These are phyloP conservation scores for Calyptomena viridis DNA, from an alignment of 2,113 vertebrate species.

Conservation along the genomic window DNA sequence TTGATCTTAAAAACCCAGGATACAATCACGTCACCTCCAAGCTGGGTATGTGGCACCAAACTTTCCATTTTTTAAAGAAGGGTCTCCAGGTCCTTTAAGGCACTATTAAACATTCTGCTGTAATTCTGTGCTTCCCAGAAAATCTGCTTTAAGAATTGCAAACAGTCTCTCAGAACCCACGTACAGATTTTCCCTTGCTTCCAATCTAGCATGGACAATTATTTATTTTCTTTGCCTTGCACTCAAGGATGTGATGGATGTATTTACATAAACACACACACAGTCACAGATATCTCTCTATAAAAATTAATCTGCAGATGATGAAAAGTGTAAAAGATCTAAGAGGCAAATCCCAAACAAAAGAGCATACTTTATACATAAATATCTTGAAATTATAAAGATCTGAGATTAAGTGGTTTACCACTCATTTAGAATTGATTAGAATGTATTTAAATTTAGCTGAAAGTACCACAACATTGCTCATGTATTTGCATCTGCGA, in stretches of 20 bases:
- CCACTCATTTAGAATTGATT: conserved; percentile 65
- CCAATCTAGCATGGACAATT: neutral
- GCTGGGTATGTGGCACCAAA: neutral
- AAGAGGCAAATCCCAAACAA: conserved; percentile 57
- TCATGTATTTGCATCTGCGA: conserved; percentile 62
- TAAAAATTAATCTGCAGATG: conserved; percentile 50
- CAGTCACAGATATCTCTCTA: neutral
- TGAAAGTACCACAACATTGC: conserved; percentile 61
- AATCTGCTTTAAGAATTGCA: neutral
- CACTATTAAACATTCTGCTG: neutral
- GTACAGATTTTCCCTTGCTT: neutral
- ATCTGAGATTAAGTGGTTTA: conserved; percentile 66
- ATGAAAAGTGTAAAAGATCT: conserved; percentile 55
- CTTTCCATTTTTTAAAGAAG: neutral
- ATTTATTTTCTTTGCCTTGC: conserved; percentile 52
- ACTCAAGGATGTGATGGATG: conserved; percentile 39
- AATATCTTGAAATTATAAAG: conserved; percentile 67
- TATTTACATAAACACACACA: conserved; percentile 37
- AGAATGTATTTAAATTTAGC: conserved; percentile 67
- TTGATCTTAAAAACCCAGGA: neutral
- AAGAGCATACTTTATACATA: conserved; percentile 57
- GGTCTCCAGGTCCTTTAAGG: neutral
- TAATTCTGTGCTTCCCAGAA: neutral
- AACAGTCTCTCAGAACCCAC: neutral
- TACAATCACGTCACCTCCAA: neutral